Evolutionary conservation across 2,113 vertebrate species (phyloP).

Genomic region (Nanorana parkeri): DNA sequence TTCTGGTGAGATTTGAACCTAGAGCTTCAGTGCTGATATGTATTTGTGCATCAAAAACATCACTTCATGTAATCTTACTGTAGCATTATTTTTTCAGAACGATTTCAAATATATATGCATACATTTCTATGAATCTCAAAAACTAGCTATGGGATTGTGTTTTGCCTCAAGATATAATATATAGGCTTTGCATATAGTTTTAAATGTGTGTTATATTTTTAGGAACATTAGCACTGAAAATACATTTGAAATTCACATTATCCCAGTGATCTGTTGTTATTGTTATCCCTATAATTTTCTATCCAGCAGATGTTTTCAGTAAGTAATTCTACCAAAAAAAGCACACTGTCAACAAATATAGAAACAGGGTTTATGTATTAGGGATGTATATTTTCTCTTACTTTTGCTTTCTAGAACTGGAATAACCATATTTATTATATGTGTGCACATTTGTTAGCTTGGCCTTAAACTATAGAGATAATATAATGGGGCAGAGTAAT

Average conservation of each 20-base stretch:
- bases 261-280: constrained; percentile 20
- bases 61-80: too few species aligned
- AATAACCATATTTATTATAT: too few species aligned
- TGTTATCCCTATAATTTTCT: constrained; percentile 46
- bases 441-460: too few species aligned
- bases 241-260: constrained; percentile 31
- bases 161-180: not conserved
- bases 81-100: not conserved
- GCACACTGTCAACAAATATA: constrained; percentile 34
- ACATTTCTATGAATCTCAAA: not conserved
- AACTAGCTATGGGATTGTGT: not conserved
- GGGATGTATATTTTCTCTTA: not conserved
- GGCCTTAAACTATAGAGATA: too few species aligned
- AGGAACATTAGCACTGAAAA: constrained; percentile 21
- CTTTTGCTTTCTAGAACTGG: not conserved
- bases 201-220: constrained; percentile 21
- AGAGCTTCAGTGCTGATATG: too few species aligned
- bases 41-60: too few species aligned
- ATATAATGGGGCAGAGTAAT: too few species aligned
- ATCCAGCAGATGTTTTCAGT: constrained; percentile 29
- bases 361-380: constrained; percentile 3
- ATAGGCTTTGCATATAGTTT: constrained; percentile 7
- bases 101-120: not conserved
- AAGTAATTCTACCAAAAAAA: constrained; percentile 12
- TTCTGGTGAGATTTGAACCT: too few species aligned